Percentiles rank a stretch among this genome's conserved stretches.
Conservation (phyloP, 2,888 invertebrate species). For the Elmis aenea region DNA sequence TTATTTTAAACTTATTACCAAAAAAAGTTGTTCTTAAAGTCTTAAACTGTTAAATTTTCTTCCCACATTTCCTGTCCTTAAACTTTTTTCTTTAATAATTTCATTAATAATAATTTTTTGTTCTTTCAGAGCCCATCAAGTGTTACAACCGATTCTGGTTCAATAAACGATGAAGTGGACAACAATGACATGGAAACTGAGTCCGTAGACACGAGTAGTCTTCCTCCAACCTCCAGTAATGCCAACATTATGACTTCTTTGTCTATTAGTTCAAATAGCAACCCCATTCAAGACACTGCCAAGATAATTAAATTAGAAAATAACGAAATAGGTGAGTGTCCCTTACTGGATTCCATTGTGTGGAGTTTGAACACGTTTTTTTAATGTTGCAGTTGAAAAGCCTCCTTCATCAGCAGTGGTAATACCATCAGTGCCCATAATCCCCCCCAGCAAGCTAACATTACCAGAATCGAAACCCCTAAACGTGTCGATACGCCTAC, state of each 20-base stretch:
- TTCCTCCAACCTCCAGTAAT: slow-evolving; percentile 26
- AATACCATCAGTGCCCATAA: slow-evolving; percentile 32
- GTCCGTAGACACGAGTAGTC: slow-evolving; percentile 40
- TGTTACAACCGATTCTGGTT: slow-evolving; percentile 79
- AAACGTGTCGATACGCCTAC: slow-evolving; percentile 44
- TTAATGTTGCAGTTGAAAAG: slow-evolving; percentile 14
- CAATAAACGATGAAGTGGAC: slow-evolving; percentile 65
- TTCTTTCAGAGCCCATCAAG: slow-evolving; percentile 73
- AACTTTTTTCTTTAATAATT: neutral
- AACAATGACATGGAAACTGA: slow-evolving; percentile 42
- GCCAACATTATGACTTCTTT: too few species aligned
- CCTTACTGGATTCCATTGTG: too few species aligned
- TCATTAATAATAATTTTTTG: neutral
- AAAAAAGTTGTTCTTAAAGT: too few species aligned
- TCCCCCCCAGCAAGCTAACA: slow-evolving; percentile 28
- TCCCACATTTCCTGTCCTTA: too few species aligned
- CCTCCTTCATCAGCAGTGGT: slow-evolving; percentile 17
- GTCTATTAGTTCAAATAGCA: slow-evolving; percentile 30
- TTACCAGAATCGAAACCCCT: slow-evolving; percentile 33
- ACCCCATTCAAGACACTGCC: slow-evolving; percentile 10
- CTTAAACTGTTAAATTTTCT: too few species aligned
- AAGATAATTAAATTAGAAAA: slow-evolving; percentile 9
- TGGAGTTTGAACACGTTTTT: neutral
- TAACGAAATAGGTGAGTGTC: slow-evolving; percentile 7
- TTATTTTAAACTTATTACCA: too few species aligned